Percentiles rank a stretch among this genome's conserved stretches.
phyloP scores from a whole-genome alignment of 1,140 invertebrate species.

The Scylla paramamosain region DNA sequence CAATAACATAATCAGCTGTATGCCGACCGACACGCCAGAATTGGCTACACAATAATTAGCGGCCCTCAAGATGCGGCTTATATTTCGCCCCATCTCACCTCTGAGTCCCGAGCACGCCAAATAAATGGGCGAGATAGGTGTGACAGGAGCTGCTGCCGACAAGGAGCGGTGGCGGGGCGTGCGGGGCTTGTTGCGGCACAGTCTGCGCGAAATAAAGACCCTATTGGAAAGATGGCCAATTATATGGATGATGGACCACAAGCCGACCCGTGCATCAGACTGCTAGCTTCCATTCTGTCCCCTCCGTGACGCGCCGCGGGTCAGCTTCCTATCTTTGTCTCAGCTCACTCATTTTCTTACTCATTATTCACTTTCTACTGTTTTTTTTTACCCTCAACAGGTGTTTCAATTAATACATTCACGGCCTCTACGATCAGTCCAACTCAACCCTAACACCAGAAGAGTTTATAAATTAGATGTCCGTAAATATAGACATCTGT shows the following conservation, averaged over 20 bases:
- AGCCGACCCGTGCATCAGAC: not conserved
- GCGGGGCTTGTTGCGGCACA: not conserved
- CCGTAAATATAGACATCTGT: too few species aligned
- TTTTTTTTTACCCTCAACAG: not conserved
- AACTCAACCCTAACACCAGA: too few species aligned
- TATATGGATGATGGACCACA: not conserved
- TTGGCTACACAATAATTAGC: conserved; percentile 18
- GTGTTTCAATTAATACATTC: too few species aligned
- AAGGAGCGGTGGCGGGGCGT: not conserved
- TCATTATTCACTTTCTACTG: not conserved
- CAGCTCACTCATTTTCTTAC: not conserved
- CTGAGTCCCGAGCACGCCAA: not conserved
- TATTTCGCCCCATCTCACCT: not conserved
- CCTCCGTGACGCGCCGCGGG: too few species aligned
- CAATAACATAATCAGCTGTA: conserved; percentile 64
- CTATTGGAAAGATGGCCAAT: not conserved
- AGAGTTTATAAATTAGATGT: too few species aligned
- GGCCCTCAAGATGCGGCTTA: not conserved
- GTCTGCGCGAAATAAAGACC: conserved; percentile 31
- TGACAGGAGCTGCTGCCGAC: not conserved
- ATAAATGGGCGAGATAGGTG: not conserved
- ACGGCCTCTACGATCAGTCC: too few species aligned
- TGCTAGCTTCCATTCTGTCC: not conserved
- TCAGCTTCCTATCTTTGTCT: not conserved
- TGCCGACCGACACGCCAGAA: conserved; percentile 28